These are phyloP conservation scores for Rhinolophus ferrumequinum DNA, from an alignment of 2,113 vertebrate species.

Conservation along the genomic window DNA sequence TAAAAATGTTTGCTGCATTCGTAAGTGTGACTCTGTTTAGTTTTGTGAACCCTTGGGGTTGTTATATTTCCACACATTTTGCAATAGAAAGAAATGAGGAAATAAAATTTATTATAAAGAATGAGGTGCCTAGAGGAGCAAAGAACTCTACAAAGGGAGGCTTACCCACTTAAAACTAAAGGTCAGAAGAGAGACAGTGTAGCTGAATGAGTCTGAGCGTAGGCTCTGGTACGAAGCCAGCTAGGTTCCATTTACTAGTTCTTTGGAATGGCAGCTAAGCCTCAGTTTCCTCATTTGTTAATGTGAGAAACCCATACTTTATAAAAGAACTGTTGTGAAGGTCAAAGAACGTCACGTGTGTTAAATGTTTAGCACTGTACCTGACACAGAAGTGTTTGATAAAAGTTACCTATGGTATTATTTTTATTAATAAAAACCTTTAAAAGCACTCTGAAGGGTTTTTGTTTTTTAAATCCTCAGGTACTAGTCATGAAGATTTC, in stretches of 20 bases:
- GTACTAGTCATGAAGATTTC: not conserved
- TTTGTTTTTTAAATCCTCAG: constrained; percentile 23
- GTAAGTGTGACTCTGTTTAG: not conserved
- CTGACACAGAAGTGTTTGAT: not conserved
- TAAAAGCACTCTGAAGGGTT: not conserved
- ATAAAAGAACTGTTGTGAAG: not conserved
- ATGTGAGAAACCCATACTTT: not conserved
- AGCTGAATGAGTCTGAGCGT: not conserved
- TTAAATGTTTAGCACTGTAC: not conserved
- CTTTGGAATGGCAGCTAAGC: not conserved
- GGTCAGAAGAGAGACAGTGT: not conserved
- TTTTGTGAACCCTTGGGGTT: not conserved
- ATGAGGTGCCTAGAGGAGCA: not conserved
- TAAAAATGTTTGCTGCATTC: not conserved
- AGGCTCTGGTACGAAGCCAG: not conserved
- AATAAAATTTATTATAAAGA: not conserved
- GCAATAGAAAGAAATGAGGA: constrained; percentile 27
- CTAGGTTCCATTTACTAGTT: not conserved
- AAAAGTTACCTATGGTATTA: not conserved
- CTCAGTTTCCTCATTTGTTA: not conserved
- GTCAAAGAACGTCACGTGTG: not conserved
- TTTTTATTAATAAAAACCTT: constrained; percentile 42
- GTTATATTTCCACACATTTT: constrained; percentile 19
- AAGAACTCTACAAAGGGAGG: not conserved
- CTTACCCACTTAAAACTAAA: not conserved